A percentile compares a stretch with the other conserved stretches of the same genome.
Conservation (phyloP, 2,113 vertebrate genomes). For the Cheirogaleus medius region DNA sequence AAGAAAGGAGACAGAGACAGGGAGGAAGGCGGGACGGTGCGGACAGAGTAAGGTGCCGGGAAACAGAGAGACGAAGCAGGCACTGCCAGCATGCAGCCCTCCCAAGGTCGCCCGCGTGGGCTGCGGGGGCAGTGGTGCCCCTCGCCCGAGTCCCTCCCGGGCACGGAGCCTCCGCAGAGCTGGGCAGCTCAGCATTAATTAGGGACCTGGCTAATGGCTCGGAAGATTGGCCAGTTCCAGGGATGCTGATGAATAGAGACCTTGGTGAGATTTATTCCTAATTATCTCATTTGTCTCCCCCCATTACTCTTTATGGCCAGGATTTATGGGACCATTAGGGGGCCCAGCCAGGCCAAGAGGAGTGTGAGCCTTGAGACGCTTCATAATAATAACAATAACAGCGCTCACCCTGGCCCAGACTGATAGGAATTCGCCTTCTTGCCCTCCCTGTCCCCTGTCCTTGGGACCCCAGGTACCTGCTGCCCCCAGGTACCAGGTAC, state of each 20-base stretch:
- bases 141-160: neutral
- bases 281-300: conserved; percentile 99
- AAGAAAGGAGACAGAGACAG: neutral
- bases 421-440: conserved; percentile 65
- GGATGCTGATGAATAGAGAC: conserved; percentile 98
- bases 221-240: conserved; percentile 98
- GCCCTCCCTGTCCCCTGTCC: conserved; percentile 7
- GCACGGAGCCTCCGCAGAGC: conserved; percentile 42
- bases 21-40: accelerated
- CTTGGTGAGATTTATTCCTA: conserved; percentile 99
- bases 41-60: neutral
- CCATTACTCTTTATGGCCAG: conserved; percentile 99
- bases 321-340: conserved; percentile 99
- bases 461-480: conserved; percentile 40
- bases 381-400: conserved; percentile 88
- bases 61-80: neutral
- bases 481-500: neutral
- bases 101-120: conserved; percentile 34
- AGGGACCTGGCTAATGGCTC: conserved; percentile 95
- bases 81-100: neutral
- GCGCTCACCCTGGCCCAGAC: conserved; percentile 73
- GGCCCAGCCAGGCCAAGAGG: conserved; percentile 71
- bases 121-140: neutral
- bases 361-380: conserved; percentile 83
- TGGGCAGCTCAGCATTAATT: conserved; percentile 91